Percentiles rank a stretch among this genome's conserved stretches.
Conservation (phyloP, 2,113 vertebrate species). For the Blennius ocellaris region DNA sequence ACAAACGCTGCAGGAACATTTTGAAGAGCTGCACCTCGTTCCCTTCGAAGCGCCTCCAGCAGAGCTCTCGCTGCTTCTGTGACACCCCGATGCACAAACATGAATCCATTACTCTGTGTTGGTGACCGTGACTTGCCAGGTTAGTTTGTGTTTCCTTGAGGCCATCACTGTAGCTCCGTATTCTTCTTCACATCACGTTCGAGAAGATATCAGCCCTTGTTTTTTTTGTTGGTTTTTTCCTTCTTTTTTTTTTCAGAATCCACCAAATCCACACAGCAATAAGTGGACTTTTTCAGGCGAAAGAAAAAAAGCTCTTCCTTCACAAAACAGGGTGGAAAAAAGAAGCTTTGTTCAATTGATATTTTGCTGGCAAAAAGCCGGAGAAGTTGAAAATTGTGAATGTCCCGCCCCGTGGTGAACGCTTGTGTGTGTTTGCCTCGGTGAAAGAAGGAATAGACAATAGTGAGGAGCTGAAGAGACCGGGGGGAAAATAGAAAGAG, state of each 20-base stretch:
- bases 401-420: not conserved
- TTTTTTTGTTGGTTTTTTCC: not conserved
- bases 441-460: not conserved
- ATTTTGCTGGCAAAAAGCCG: slow-evolving; percentile 37
- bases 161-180: not conserved
- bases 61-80: slow-evolving; percentile 1
- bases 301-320: slow-evolving; percentile 10
- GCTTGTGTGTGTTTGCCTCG: not conserved
- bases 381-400: slow-evolving; percentile 41
- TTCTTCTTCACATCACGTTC: slow-evolving; percentile 20
- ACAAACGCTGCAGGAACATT: too few species aligned
- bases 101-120: slow-evolving; percentile 23
- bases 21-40: too few species aligned
- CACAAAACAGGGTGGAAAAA: not conserved
- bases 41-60: slow-evolving; percentile 13
- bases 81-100: slow-evolving; percentile 19
- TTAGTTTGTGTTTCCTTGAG: slow-evolving; percentile 26
- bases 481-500: not conserved
- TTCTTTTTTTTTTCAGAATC: slow-evolving; percentile 8
- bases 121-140: slow-evolving; percentile 19
- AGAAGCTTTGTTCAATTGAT: slow-evolving; percentile 30
- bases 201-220: not conserved
- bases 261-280: slow-evolving; percentile 6
- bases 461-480: too few species aligned
- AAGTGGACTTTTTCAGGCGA: slow-evolving; percentile 4